Evolutionary conservation across 1,140 invertebrate species (phyloP).

Genomic region (Panonychus citri): DNA sequence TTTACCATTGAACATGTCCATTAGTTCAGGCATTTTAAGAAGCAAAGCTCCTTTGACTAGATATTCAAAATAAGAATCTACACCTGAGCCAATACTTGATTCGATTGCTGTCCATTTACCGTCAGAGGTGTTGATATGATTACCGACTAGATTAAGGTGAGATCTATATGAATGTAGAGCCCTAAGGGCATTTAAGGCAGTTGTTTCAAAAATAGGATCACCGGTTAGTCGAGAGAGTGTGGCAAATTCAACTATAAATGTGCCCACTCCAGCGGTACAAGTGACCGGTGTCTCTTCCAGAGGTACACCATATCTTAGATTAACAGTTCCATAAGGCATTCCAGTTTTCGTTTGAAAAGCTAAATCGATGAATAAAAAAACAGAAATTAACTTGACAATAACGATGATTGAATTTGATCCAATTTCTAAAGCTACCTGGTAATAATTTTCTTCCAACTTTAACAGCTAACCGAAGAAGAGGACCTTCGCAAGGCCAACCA

Average conservation of each 20-base stretch:
- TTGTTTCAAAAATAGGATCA: conserved; percentile 74
- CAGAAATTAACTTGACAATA: neutral
- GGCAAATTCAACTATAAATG: conserved; percentile 92
- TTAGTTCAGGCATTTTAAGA: conserved; percentile 50
- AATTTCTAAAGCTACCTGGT: conserved; percentile 29
- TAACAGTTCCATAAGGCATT: conserved; percentile 96
- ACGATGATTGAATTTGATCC: conserved; percentile 2
- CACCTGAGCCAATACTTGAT: conserved; percentile 68
- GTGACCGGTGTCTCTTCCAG: conserved; percentile 82
- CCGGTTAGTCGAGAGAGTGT: conserved; percentile 79
- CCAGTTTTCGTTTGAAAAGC: conserved; percentile 40
- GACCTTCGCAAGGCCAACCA: conserved; percentile 94
- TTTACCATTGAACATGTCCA: conserved; percentile 56
- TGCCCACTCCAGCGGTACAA: conserved; percentile 91
- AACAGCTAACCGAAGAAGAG: conserved; percentile 70
- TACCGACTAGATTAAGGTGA: conserved; percentile 70
- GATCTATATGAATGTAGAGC: conserved; percentile 64
- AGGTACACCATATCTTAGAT: conserved; percentile 73
- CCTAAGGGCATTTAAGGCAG: conserved; percentile 72
- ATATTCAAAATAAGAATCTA: conserved; percentile 98
- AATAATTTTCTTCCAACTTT: conserved; percentile 71
- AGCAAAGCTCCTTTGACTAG: conserved; percentile 70
- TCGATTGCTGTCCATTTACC: conserved; percentile 93
- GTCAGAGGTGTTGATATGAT: conserved; percentile 83
- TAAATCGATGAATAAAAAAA: conserved; percentile 11